Conservation (phyloP, 2,797 vertebrate species). For the Manis pentadactyla region DNA sequence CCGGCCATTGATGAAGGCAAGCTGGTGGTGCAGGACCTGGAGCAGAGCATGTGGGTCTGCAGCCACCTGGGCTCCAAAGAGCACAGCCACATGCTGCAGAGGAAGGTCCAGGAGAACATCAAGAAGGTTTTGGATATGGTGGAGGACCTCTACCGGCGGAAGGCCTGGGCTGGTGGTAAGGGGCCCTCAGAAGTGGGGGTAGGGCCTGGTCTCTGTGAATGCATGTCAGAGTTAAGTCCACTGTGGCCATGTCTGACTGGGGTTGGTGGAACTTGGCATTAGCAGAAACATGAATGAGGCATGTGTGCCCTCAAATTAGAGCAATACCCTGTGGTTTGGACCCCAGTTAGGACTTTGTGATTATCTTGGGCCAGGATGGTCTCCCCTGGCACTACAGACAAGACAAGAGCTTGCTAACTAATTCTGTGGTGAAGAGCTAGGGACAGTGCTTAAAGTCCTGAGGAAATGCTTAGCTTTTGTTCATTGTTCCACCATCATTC, state of each 20-base stretch:
- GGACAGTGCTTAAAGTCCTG: background rate
- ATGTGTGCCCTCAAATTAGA: background rate
- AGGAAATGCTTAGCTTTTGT: background rate
- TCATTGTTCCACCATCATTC: background rate
- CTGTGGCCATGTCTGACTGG: background rate
- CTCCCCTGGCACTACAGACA: background rate
- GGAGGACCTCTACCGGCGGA: conserved; percentile 86
- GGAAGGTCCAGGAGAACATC: conserved; percentile 87
- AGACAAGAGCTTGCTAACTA: background rate
- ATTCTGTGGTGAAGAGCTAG: background rate
- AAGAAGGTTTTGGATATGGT: conserved; percentile 83
- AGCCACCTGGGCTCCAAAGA: conserved; percentile 83
- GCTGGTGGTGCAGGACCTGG: conserved; percentile 81
- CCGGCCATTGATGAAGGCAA: conserved; percentile 80
- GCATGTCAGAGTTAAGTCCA: background rate
- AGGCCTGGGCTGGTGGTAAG: conserved; percentile 88
- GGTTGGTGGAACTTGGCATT: background rate
- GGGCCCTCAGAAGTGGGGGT: rapidly evolving
- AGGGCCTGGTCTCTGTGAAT: background rate
- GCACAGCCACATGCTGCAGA: conserved; percentile 82
- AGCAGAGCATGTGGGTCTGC: conserved; percentile 62
- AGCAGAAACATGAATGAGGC: background rate
- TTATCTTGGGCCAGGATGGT: background rate
- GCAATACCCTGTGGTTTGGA: background rate
- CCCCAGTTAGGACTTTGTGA: background rate